phyloP scores from a whole-genome alignment of 2,113 vertebrate species.

The Cheilinus undulatus region DNA sequence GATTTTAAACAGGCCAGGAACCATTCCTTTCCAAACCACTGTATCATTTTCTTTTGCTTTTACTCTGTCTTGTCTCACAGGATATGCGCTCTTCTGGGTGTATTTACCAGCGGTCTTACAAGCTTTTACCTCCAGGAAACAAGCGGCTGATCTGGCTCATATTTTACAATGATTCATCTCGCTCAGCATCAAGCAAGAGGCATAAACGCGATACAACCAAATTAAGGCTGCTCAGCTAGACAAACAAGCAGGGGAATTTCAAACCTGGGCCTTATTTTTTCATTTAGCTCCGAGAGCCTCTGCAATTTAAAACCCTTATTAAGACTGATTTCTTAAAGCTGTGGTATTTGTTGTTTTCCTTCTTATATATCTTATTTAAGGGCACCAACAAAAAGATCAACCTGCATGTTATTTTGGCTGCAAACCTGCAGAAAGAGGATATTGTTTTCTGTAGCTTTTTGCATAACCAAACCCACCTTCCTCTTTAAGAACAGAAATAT shows the following conservation, averaged over 20 bases:
- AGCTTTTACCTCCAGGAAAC: conserved; percentile 79
- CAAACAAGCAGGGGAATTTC: conserved; percentile 78
- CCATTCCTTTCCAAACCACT: conserved; percentile 5
- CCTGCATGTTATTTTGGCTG: conserved; percentile 44
- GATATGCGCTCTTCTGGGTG: conserved; percentile 74
- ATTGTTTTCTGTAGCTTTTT: conserved; percentile 16
- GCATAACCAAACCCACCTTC: neutral
- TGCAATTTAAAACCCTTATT: conserved; percentile 63
- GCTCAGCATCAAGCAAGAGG: conserved; percentile 71
- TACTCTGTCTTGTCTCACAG: conserved; percentile 64
- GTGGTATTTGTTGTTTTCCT: conserved; percentile 35
- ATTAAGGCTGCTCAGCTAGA: conserved; percentile 77
- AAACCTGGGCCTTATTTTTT: conserved; percentile 54
- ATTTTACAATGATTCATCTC: conserved; percentile 81
- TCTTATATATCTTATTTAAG: conserved; percentile 35
- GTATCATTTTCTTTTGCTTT: conserved; percentile 44
- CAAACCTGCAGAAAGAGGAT: conserved; percentile 8
- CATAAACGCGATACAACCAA: conserved; percentile 75
- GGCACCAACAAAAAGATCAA: conserved; percentile 11
- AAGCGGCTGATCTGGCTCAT: conserved; percentile 73
- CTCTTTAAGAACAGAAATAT: too few species aligned
- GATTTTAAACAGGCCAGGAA: neutral
- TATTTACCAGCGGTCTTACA: conserved; percentile 77
- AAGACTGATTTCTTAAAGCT: conserved; percentile 60
- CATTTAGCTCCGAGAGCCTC: conserved; percentile 51